These are phyloP conservation scores for Latheticus oryzae DNA, from an alignment of 2,888 invertebrate species.

Conservation along the genomic window DNA sequence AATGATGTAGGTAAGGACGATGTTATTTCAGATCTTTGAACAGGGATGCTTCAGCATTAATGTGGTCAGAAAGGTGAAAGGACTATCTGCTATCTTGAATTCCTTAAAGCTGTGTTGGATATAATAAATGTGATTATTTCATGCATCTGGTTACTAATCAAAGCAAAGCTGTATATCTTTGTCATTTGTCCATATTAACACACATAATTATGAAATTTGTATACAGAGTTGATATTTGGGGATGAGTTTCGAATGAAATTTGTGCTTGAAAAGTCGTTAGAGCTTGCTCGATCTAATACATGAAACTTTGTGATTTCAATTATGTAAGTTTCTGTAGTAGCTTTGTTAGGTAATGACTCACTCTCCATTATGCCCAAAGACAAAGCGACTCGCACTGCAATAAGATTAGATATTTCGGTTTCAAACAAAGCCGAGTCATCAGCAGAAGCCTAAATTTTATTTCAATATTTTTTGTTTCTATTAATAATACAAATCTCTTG, in stretches of 20 bases:
- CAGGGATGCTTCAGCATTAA: slow-evolving; percentile 11
- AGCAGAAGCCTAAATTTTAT: slow-evolving; percentile 11
- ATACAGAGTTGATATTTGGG: slow-evolving; percentile 29
- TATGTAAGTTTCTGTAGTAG: slow-evolving; percentile 52
- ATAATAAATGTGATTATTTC: slow-evolving; percentile 26
- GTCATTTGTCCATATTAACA: slow-evolving; percentile 14
- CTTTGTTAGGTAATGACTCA: slow-evolving; percentile 52
- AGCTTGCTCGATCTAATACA: slow-evolving; percentile 47
- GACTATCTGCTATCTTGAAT: neutral
- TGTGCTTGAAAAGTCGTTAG: slow-evolving; percentile 44
- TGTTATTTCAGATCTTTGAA: slow-evolving; percentile 15
- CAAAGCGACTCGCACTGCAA: slow-evolving; percentile 50
- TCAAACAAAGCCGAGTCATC: slow-evolving; percentile 5
- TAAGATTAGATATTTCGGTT: slow-evolving; percentile 44
- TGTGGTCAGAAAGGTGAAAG: slow-evolving; percentile 19
- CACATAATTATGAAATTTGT: slow-evolving; percentile 21
- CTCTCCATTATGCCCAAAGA: slow-evolving; percentile 48
- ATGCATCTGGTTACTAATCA: slow-evolving; percentile 11
- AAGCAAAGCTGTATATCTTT: slow-evolving; percentile 2
- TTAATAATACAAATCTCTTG: slow-evolving; percentile 21
- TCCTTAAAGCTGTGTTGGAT: slow-evolving; percentile 15
- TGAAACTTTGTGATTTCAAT: slow-evolving; percentile 53
- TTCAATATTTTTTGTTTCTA: slow-evolving; percentile 17
- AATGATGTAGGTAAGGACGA: slow-evolving; percentile 7
- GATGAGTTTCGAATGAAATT: slow-evolving; percentile 35